Conservation (phyloP, 2,888 invertebrate species). For the Drosophila borealis region DNA sequence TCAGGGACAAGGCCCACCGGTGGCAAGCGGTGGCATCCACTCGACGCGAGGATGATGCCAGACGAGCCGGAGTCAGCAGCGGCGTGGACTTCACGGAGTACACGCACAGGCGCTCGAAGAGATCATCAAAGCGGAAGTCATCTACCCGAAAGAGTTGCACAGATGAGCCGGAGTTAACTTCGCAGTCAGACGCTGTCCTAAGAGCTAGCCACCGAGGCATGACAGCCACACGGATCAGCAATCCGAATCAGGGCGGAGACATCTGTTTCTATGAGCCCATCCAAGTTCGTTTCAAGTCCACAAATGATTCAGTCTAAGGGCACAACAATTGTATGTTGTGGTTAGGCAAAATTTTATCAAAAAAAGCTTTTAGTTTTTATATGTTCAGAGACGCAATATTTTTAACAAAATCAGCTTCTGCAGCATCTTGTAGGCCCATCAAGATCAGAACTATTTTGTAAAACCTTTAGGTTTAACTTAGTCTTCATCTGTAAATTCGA, state of each 20-base stretch:
- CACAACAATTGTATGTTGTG: no score
- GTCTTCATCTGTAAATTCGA: no score
- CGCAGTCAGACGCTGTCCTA: no score
- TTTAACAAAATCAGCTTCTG: no score
- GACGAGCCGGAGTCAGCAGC: slow-evolving; percentile 24
- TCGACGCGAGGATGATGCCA: slow-evolving; percentile 21
- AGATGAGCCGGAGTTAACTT: neutral
- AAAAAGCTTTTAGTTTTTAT: no score
- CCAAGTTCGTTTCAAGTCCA: slow-evolving; percentile 10
- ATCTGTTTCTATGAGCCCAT: slow-evolving; percentile 21
- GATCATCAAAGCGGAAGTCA: neutral
- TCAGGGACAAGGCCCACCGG: neutral
- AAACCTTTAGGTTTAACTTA: no score
- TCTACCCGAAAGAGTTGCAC: neutral
- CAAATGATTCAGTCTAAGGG: rapidly evolving
- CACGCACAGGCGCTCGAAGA: rapidly evolving
- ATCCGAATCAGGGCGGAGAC: neutral
- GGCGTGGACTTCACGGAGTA: neutral
- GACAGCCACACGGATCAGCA: slow-evolving; percentile 16
- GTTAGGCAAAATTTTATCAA: no score
- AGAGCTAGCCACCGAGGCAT: neutral
- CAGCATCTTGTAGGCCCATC: no score
- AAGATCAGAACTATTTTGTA: no score
- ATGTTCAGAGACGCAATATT: no score
- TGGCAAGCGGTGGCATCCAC: slow-evolving; percentile 8